Evolutionary conservation across 1,140 invertebrate species (phyloP).

Genomic region (Penaeus vannamei): DNA sequence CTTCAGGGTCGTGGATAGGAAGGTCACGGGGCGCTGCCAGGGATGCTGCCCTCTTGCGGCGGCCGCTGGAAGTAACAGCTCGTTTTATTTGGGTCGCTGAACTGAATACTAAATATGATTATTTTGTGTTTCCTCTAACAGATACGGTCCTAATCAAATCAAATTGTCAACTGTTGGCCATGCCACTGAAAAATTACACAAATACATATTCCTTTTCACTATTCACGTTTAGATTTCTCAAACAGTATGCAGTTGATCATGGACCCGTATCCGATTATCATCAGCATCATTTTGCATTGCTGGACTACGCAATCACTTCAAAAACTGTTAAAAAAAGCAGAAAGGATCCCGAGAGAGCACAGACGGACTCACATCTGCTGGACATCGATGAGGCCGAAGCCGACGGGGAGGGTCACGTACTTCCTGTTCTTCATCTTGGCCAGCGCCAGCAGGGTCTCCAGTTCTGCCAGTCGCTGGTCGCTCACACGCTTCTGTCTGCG

Average conservation of each 20-base stretch:
- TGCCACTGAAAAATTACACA: no score
- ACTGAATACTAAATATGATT: background rate
- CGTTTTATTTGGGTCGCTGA: background rate
- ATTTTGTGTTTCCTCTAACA: background rate
- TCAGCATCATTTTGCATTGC: no score
- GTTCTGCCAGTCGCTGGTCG: conserved; percentile 79
- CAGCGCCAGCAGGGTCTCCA: conserved; percentile 77
- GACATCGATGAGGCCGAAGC: conserved; percentile 75
- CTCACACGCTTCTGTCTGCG: conserved; percentile 77
- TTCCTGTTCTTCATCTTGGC: conserved; percentile 74
- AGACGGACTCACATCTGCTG: conserved; percentile 75
- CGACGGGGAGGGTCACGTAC: conserved; percentile 74
- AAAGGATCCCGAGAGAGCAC: background rate
- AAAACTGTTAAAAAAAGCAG: background rate
- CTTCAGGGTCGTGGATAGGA: background rate
- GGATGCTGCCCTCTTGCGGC: conserved; percentile 50
- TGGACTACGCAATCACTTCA: no score
- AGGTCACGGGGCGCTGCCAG: background rate
- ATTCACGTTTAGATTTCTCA: no score
- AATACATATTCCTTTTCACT: no score
- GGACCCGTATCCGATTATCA: no score
- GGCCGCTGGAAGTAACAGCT: conserved; percentile 39
- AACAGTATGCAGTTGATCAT: no score
- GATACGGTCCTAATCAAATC: background rate
- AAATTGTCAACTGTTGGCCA: no score